Percentiles rank a stretch among this genome's conserved stretches.
Evolutionary conservation across 1,140 invertebrate species (phyloP).

Genomic region (Ostrea edulis): DNA sequence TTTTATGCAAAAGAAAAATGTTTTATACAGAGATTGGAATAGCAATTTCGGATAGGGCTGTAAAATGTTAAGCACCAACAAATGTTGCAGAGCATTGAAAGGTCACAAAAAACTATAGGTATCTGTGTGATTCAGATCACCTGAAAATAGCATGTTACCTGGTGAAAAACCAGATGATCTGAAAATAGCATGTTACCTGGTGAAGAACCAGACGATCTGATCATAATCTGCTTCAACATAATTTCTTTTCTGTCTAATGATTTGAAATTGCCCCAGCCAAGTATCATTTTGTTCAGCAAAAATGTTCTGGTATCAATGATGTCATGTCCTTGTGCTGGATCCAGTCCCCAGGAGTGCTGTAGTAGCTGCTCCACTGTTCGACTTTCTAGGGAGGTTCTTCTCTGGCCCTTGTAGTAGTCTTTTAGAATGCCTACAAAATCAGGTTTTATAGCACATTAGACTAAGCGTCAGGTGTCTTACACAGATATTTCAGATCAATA

Average conservation of each 20-base stretch:
- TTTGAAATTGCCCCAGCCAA: background rate
- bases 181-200: background rate
- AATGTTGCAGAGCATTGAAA: no score
- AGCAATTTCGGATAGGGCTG: no score
- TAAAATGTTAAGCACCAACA: no score
- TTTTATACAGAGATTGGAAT: no score
- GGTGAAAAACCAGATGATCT: background rate
- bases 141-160: background rate
- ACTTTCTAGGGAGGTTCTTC: background rate
- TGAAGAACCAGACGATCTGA: background rate
- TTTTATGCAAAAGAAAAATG: no score
- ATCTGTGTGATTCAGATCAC: no score
- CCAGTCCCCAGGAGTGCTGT: background rate
- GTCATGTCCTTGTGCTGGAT: background rate
- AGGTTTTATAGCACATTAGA: background rate
- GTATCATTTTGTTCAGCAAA: background rate
- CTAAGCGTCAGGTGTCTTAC: no score
- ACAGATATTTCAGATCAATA: no score
- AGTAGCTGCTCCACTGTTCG: background rate
- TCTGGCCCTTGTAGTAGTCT: background rate
- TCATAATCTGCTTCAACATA: background rate
- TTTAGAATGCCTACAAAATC: background rate
- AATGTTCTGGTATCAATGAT: conserved; percentile 3
- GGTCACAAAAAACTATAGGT: no score
- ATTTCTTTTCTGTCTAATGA: background rate